Evolutionary conservation across 2,888 invertebrate genomes (phyloP).

Genomic region (Camptogramma bilineatum): DNA sequence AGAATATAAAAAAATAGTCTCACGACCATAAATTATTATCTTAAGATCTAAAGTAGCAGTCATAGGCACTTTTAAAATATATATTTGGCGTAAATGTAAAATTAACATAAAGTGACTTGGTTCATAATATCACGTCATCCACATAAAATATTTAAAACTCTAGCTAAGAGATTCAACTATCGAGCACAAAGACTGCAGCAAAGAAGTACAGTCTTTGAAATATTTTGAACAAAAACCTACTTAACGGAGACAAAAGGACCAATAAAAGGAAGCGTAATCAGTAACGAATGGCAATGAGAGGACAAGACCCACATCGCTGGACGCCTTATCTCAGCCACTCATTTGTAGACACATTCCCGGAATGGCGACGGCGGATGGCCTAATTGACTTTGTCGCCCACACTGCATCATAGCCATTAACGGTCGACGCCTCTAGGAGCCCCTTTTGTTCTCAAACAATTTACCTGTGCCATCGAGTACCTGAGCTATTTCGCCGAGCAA

Average conservation of each 20-base stretch:
- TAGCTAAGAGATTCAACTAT: not conserved
- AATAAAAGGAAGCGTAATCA: slow-evolving; percentile 11
- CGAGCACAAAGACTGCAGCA: not conserved
- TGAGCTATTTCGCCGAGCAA: slow-evolving; percentile 58
- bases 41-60: too few relatives aligned
- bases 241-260: slow-evolving; percentile 8
- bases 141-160: too few relatives aligned
- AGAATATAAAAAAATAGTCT: not conserved
- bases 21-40: too few relatives aligned
- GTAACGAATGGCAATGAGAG: slow-evolving; percentile 51
- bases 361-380: slow-evolving; percentile 83
- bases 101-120: too few relatives aligned
- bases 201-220: not conserved
- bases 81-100: too few relatives aligned
- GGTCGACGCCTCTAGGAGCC: slow-evolving; percentile 74
- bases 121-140: too few relatives aligned
- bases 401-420: slow-evolving; percentile 79
- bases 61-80: too few relatives aligned
- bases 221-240: slow-evolving; percentile 4
- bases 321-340: slow-evolving; percentile 76
- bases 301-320: slow-evolving; percentile 42
- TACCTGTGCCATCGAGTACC: slow-evolving; percentile 65
- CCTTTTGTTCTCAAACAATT: slow-evolving; percentile 77
- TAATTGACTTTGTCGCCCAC: slow-evolving; percentile 85
- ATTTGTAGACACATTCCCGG: slow-evolving; percentile 84